Evolutionary conservation across 2,113 vertebrate species (phyloP), one percentile per base, ranked within the genome.

Genomic region (Myiozetetes cayanensis): DNA sequence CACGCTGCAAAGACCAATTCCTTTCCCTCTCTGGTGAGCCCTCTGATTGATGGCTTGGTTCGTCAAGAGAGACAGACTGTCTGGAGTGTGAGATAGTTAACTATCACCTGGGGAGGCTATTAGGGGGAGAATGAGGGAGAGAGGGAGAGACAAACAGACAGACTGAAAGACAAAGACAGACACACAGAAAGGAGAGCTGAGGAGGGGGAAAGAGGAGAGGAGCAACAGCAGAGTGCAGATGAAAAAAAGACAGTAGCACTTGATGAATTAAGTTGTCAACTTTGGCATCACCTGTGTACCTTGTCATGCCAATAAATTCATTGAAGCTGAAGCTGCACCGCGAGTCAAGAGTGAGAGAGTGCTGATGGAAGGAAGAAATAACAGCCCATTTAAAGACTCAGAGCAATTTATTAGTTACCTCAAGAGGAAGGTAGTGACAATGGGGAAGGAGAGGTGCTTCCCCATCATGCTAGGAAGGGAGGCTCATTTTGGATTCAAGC

Each of bases 191-290:
- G 63, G 56, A 83, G 68, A 87, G 52, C 35, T 83, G 43, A 85
- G 74, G 44, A 59, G 41, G 9, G 72, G 44, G 27, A 31, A 65
- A 66, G 47, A 94, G 44, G 71, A 68, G 50, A 74, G 58, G 59
- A 87, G 28, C 5, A 13, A 91, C 49, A 74, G 53, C 70, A 87
- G 11, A 76, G 37, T n/a, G 28, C 30, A 65, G 41, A 30, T 49
- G 77, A 74, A 65, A 83, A 33, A 87, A 96, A 91, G 79, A 94
- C 66, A 85, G 62, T 28, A 87, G 30, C 2, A 17, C 56, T 75
- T 93, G 89, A 94, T 87, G 65, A 95, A 96, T 96, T 94, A 96
- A 95, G 63, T 93, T 96, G 93, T 95, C 93, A 94, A 72, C 81
- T 93, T 95, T 50, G 86, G 85, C 91, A 93, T 95, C 85, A 95